phyloP scores from a whole-genome alignment of 2,113 vertebrate genomes.

The Argyrosomus japonicus region DNA sequence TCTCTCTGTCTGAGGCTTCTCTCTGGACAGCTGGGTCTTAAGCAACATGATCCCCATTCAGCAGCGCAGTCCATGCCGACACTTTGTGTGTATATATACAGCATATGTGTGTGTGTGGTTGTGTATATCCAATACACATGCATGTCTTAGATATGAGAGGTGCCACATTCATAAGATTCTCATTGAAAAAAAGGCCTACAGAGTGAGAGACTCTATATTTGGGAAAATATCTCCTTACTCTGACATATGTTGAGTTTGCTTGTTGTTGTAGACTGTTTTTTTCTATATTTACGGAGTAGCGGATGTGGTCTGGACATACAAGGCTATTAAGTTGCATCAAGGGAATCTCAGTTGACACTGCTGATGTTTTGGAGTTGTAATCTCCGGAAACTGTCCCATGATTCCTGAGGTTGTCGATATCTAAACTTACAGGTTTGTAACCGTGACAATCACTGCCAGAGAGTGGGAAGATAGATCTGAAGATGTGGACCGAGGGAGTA shows the following conservation, averaged over 20 bases:
- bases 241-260: conserved; percentile 24
- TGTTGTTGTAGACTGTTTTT: background rate
- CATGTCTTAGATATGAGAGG: conserved; percentile 55
- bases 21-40: conserved; percentile 78
- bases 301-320: conserved; percentile 4
- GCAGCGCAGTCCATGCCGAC: conserved; percentile 36
- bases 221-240: conserved; percentile 35
- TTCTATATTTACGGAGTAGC: conserved; percentile 13
- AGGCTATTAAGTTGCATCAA: background rate
- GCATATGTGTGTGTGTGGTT: conserved; percentile 44
- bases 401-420: background rate
- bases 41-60: conserved; percentile 72
- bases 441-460: background rate
- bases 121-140: conserved; percentile 43
- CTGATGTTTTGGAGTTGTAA: background rate
- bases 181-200: conserved; percentile 40
- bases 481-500: conserved; percentile 5
- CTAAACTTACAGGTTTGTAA: background rate
- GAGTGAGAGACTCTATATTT: conserved; percentile 6
- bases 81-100: conserved; percentile 55
- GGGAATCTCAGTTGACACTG: conserved; percentile 15
- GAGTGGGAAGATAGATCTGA: conserved; percentile 14
- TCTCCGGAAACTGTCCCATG: background rate
- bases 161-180: conserved; percentile 70
- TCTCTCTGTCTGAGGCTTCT: conserved; percentile 67